Percentiles rank a stretch among this genome's conserved stretches.
Evolutionary conservation across 2,113 vertebrate genomes (phyloP).

Genomic region (Ellobius talpinus): DNA sequence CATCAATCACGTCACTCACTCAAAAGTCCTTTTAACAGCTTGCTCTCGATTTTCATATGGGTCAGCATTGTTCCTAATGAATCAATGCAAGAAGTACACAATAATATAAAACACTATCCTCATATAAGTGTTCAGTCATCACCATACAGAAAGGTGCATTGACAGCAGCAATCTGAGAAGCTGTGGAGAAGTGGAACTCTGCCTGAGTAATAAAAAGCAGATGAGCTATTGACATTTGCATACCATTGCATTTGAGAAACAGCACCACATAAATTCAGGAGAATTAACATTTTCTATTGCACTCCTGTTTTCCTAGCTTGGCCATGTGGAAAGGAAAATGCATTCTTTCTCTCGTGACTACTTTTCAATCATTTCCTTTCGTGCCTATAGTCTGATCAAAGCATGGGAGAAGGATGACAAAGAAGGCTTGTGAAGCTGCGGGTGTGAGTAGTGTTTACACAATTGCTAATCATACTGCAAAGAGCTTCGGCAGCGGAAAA

Average conservation of each 20-base stretch:
- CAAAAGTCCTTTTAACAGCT: neutral
- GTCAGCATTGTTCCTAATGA: neutral
- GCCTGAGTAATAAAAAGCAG: neutral
- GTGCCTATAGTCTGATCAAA: neutral
- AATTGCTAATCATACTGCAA: neutral
- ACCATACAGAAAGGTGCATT: neutral
- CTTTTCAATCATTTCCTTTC: neutral
- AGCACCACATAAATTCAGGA: neutral
- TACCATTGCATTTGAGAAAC: neutral
- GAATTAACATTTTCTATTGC: neutral
- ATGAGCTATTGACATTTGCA: neutral
- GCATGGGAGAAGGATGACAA: neutral
- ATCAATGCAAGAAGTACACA: neutral
- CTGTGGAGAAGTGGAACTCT: neutral
- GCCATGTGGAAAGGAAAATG: neutral
- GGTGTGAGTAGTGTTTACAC: neutral
- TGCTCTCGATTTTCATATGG: neutral
- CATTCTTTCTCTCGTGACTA: neutral
- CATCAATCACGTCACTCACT: neutral
- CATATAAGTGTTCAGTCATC: neutral
- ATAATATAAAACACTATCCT: neutral
- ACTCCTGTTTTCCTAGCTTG: conserved; percentile 12
- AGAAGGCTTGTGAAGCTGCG: neutral
- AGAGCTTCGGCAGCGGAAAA: neutral
- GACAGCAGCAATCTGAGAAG: neutral